phyloP scores from a whole-genome alignment of 2,113 vertebrate genomes.

The Labeo catla region DNA sequence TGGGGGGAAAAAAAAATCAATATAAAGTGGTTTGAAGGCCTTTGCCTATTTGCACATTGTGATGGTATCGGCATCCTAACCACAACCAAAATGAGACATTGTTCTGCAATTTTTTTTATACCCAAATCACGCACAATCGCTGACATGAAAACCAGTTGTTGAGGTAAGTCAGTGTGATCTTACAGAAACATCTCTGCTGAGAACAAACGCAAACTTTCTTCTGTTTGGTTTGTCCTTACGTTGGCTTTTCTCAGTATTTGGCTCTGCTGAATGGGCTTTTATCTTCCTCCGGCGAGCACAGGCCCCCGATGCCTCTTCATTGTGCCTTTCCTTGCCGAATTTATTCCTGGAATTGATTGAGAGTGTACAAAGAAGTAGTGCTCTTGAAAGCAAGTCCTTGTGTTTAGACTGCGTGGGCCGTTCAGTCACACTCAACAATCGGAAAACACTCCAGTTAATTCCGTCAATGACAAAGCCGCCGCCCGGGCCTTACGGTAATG shows the following conservation, averaged over 20 bases:
- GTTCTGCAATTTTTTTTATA: not conserved
- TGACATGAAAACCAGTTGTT: not conserved
- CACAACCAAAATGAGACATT: too few species aligned
- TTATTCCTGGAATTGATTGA: conserved; percentile 33
- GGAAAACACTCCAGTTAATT: conserved; percentile 47
- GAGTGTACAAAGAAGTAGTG: not conserved
- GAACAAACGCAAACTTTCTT: not conserved
- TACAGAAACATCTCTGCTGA: not conserved
- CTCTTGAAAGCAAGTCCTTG: conserved; percentile 28
- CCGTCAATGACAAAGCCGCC: conserved; percentile 14
- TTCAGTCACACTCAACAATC: conserved; percentile 30
- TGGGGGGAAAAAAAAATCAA: too few species aligned
- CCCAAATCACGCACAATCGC: too few species aligned
- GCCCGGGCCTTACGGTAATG: conserved; percentile 2
- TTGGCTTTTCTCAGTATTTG: conserved; percentile 39
- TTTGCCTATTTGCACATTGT: too few species aligned
- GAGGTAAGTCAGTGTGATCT: not conserved
- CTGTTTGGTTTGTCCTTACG: not conserved
- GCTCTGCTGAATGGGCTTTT: conserved; percentile 25
- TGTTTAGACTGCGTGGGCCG: conserved; percentile 17
- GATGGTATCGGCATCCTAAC: too few species aligned
- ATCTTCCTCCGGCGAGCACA: conserved; percentile 37
- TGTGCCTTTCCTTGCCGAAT: conserved; percentile 12
- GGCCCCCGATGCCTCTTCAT: conserved; percentile 11
- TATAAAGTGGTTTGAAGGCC: too few species aligned